A percentile compares a stretch with the other conserved stretches of the same genome.
These are phyloP conservation scores for Coryphaenoides rupestris DNA, from an alignment of 2,113 vertebrate genomes.

Conservation along the genomic window DNA sequence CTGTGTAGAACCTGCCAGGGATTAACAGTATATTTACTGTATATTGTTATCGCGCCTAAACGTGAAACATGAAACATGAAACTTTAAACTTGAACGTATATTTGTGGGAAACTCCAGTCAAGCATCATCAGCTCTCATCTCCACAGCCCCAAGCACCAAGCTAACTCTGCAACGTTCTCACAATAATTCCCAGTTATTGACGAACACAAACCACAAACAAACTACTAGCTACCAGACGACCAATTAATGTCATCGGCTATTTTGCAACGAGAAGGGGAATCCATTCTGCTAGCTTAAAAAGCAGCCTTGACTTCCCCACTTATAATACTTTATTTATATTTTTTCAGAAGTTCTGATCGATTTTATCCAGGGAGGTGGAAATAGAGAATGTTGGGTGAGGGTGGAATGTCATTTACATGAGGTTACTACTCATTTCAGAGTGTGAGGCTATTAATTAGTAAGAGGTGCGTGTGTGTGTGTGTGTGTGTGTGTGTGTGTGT, in stretches of 20 bases:
- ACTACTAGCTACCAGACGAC: neutral
- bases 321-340: too few species aligned
- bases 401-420: slow-evolving; percentile 4
- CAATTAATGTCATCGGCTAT: neutral
- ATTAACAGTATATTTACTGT: too few species aligned
- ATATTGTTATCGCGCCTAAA: too few species aligned
- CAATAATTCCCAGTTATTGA: neutral
- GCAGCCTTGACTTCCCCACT: too few species aligned
- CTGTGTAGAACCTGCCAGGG: too few species aligned
- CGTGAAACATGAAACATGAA: neutral
- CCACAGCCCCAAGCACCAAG: neutral
- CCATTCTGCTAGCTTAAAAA: too few species aligned
- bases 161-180: neutral
- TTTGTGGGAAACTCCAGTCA: neutral
- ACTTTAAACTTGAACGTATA: neutral
- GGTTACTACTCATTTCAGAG: neutral
- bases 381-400: too few species aligned
- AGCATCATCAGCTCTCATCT: neutral
- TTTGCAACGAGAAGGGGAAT: neutral
- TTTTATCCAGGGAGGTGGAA: slow-evolving; percentile 19
- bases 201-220: neutral
- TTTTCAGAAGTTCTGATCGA: slow-evolving; percentile 14
- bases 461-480: too few species aligned
- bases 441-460: too few species aligned
- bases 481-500: too few species aligned